Percentiles rank a stretch among this genome's conserved stretches.
Evolutionary conservation across 2,888 invertebrate species (phyloP).

Genomic region (Arctia plantaginis): DNA sequence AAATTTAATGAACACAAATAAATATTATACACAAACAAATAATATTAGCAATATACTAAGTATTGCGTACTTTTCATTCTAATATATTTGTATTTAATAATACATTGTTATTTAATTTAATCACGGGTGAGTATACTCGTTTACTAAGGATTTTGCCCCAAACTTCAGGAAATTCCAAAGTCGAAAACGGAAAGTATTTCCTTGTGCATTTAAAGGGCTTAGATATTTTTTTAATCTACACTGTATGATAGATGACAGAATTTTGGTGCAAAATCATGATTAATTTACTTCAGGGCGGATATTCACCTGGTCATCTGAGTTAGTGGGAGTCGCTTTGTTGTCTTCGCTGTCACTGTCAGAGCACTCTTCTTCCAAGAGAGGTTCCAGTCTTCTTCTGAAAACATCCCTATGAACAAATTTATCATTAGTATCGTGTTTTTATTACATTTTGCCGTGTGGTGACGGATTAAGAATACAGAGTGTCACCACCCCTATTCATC

Average conservation of each 20-base stretch:
- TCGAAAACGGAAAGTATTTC: neutral
- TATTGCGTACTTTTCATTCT: constrained; percentile 33
- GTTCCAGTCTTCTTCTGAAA: constrained; percentile 91
- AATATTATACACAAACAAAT: neutral
- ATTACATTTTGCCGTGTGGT: too few relatives aligned
- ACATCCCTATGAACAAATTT: constrained; percentile 73
- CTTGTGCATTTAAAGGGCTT: neutral
- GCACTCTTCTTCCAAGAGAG: constrained; percentile 93
- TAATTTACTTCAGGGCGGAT: constrained; percentile 50
- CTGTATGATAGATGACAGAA: constrained; percentile 25
- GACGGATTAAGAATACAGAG: too few relatives aligned
- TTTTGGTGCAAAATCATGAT: constrained; percentile 44
- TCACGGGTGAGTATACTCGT: neutral
- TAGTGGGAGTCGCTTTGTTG: constrained; percentile 81
- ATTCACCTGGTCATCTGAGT: constrained; percentile 85
- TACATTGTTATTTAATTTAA: neutral
- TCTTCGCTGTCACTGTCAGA: constrained; percentile 88
- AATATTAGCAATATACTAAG: constrained; percentile 28
- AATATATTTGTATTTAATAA: constrained; percentile 21
- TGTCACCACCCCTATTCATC: too few relatives aligned
- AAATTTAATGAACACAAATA: constrained; percentile 34
- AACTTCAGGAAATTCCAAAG: constrained; percentile 41
- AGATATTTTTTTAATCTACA: neutral
- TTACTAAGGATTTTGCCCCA: constrained; percentile 41
- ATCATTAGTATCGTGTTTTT: constrained; percentile 24